phyloP scores from a whole-genome alignment of 2,888 invertebrate species.

The Laothoe populi region DNA sequence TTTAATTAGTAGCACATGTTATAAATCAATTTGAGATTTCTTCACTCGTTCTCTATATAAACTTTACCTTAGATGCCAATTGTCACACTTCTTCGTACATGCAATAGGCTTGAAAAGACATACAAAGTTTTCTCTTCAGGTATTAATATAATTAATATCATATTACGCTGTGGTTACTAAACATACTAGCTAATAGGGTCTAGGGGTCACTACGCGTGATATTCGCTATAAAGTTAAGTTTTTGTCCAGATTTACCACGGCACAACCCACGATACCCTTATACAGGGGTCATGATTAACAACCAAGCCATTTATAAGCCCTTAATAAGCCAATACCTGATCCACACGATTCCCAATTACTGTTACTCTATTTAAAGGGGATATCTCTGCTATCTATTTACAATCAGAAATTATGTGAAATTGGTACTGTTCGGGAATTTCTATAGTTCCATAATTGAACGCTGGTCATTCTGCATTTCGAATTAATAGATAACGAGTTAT shows the following conservation, averaged over 20 bases:
- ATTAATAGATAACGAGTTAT: constrained; percentile 21
- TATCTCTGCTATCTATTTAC: constrained; percentile 59
- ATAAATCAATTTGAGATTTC: no score
- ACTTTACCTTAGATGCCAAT: no score
- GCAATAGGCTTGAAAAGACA: no score
- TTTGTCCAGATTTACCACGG: constrained; percentile 70
- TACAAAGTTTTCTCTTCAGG: background rate
- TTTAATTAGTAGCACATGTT: no score
- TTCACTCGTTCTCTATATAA: no score
- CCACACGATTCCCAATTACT: constrained; percentile 43
- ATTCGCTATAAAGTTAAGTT: constrained; percentile 71
- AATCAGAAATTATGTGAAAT: constrained; percentile 37
- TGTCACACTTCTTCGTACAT: no score
- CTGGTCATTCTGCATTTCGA: constrained; percentile 14
- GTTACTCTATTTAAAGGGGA: constrained; percentile 56
- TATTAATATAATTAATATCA: constrained; percentile 18
- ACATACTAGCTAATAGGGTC: constrained; percentile 58
- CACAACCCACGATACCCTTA: constrained; percentile 56
- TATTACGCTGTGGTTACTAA: constrained; percentile 18
- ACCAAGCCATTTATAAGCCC: constrained; percentile 68
- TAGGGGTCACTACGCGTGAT: constrained; percentile 76
- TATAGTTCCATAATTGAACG: constrained; percentile 28
- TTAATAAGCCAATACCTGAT: constrained; percentile 61
- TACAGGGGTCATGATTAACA: constrained; percentile 73
- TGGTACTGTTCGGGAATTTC: constrained; percentile 33